Conservation (phyloP, 2,888 invertebrate genomes). For the Drosophila multiciliata region DNA sequence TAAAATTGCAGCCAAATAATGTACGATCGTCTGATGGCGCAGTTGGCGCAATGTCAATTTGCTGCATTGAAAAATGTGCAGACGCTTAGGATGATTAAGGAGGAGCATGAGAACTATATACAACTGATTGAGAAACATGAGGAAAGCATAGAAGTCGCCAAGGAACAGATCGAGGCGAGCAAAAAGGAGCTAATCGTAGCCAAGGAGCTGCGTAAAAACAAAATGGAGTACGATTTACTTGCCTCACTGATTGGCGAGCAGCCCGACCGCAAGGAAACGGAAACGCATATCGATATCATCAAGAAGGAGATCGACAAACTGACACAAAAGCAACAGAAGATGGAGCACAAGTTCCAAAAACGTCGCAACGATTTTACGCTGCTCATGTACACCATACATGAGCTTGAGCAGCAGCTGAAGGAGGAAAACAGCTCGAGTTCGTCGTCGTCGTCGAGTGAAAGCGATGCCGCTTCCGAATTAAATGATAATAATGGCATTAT, state of each 20-base stretch:
- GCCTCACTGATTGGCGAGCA: constrained; percentile 96
- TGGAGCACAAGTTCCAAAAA: constrained; percentile 92
- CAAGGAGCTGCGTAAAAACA: constrained; percentile 94
- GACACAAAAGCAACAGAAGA: constrained; percentile 89
- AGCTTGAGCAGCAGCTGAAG: constrained; percentile 92
- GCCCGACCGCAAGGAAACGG: constrained; percentile 93
- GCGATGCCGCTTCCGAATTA: constrained; percentile 48
- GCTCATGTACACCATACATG: constrained; percentile 93
- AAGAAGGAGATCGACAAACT: constrained; percentile 90
- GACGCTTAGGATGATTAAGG: constrained; percentile 92
- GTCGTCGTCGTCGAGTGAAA: constrained; percentile 82
- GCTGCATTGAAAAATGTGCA: constrained; percentile 93
- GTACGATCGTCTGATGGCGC: constrained; percentile 92
- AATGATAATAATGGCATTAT: constrained; percentile 67
- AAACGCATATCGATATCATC: constrained; percentile 88
- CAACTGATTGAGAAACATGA: constrained; percentile 91
- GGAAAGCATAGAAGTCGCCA: constrained; percentile 91
- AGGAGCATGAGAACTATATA: constrained; percentile 93
- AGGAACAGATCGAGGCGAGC: constrained; percentile 92
- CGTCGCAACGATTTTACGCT: constrained; percentile 96
- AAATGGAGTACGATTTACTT: constrained; percentile 96
- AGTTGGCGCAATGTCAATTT: constrained; percentile 94
- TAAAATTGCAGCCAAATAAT: constrained; percentile 87
- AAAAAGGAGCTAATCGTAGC: constrained; percentile 93
- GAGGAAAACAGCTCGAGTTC: constrained; percentile 87